These are phyloP conservation scores for Caenorhabditis wallacei DNA, from an alignment of 2,888 invertebrate species.

Conservation along the genomic window DNA sequence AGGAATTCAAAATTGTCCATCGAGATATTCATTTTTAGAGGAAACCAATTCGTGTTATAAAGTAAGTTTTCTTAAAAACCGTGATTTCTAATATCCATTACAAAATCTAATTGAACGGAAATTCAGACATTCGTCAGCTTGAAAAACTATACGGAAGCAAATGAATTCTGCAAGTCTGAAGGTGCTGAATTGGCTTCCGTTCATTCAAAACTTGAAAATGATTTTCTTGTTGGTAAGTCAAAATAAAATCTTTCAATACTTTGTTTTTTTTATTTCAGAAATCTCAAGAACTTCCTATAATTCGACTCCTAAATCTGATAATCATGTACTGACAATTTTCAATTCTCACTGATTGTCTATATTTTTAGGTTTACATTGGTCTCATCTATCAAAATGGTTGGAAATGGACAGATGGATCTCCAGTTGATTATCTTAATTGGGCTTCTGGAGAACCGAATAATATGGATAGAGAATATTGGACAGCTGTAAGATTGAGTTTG, in stretches of 20 bases:
- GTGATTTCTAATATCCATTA: no score
- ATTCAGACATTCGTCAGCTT: constrained; percentile 11
- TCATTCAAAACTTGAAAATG: constrained; percentile 34
- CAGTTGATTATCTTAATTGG: constrained; percentile 34
- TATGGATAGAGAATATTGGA: constrained; percentile 45
- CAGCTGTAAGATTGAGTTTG: constrained; percentile 15
- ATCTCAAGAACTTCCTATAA: constrained; percentile 29
- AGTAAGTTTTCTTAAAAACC: not conserved
- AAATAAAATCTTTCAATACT: not conserved
- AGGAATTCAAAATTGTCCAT: constrained; percentile 30
- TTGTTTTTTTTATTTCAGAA: constrained; percentile 22
- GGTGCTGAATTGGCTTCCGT: constrained; percentile 50
- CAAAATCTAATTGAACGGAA: no score
- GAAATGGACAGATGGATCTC: constrained; percentile 51
- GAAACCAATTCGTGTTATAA: constrained; percentile 45
- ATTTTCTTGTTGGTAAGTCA: constrained; percentile 48
- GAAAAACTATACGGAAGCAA: constrained; percentile 20
- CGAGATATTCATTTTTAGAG: constrained; percentile 33
- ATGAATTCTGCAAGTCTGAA: constrained; percentile 11
- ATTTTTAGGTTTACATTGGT: constrained; percentile 23
- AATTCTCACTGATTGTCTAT: no score
- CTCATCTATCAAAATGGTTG: constrained; percentile 14
- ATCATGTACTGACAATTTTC: no score
- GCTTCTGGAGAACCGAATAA: constrained; percentile 45
- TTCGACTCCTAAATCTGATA: not conserved